Evolutionary conservation across 2,888 invertebrate species (phyloP), one percentile per base, ranked within the genome.

Genomic region (Cerastoderma edule): DNA sequence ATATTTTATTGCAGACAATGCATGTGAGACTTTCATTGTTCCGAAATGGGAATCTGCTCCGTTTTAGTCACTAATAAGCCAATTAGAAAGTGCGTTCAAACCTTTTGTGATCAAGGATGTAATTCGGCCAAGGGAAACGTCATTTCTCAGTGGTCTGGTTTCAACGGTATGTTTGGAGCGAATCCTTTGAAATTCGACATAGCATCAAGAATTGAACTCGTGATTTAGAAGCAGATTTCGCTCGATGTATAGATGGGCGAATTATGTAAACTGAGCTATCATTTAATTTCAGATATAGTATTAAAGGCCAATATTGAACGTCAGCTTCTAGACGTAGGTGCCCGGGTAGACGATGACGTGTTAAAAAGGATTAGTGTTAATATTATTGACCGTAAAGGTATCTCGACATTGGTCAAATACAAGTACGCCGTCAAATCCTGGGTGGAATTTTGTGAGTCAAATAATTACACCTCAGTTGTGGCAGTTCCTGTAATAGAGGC

Each of bases 401-500:
- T 65, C 30, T 71, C 53, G 53, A 74, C 72, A 27, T 64, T 27
- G 10, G 16, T 24, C 22, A 78, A 78, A 39, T 78, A 75, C 24
- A 48, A 65, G 19, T 30, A 32, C 19, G 71, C 71, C 53, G 74
- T 68, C 46, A 70, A 74, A 67, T 54, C 68, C 8, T 78, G 71
- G 71, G 64, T 53, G 16, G 46, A 46, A 10, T 78, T 72, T 48
- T 72, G 75, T 32, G 16, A 27, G 3, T 13, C 44, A n/a, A 60
- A 72, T 53, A 74, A 66, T 6, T 64, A 48, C 19, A 32, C 35
- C 1, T 67, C 73, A 22, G 3, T 71, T 22, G 68, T 75, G 16
- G 78, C 75, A 0, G 68, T 67, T 30, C 78, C 74, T 5, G 71
- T 72, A 33, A 68, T 68, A 24, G 69, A 75, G 13, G 68, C 78